These are phyloP conservation scores for Branchinecta lynchi DNA, from an alignment of 1,140 invertebrate genomes.

Conservation along the genomic window DNA sequence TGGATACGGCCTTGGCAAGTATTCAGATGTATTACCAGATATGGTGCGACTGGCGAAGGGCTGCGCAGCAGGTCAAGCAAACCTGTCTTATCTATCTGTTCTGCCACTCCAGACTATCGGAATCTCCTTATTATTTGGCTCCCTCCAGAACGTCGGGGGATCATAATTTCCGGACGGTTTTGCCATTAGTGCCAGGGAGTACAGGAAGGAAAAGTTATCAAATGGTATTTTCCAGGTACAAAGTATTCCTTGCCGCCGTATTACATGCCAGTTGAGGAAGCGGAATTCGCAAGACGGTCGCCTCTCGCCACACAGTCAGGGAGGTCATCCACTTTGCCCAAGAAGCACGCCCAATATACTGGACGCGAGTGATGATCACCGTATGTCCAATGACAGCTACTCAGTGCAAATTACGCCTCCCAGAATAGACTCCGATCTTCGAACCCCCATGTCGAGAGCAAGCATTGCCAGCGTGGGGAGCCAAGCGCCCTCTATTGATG, in stretches of 20 bases:
- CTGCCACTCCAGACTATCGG: too few relatives aligned
- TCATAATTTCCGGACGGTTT: too few relatives aligned
- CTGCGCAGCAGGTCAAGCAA: too few relatives aligned
- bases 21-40: too few relatives aligned
- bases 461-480: background rate
- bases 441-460: background rate
- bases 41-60: too few relatives aligned
- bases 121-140: too few relatives aligned
- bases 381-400: background rate
- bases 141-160: too few relatives aligned
- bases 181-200: too few relatives aligned
- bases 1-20: too few relatives aligned
- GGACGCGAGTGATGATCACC: background rate
- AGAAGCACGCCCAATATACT: conserved; percentile 6
- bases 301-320: background rate
- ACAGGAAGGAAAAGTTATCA: too few relatives aligned
- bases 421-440: background rate
- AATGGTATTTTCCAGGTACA: background rate
- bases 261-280: background rate
- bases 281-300: background rate
- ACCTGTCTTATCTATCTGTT: too few relatives aligned
- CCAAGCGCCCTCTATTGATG: background rate
- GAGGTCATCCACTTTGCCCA: background rate
- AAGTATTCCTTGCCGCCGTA: background rate
- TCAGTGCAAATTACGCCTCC: background rate